Evolutionary conservation across 2,113 vertebrate species (phyloP).

Genomic region (Cinclus cinclus): DNA sequence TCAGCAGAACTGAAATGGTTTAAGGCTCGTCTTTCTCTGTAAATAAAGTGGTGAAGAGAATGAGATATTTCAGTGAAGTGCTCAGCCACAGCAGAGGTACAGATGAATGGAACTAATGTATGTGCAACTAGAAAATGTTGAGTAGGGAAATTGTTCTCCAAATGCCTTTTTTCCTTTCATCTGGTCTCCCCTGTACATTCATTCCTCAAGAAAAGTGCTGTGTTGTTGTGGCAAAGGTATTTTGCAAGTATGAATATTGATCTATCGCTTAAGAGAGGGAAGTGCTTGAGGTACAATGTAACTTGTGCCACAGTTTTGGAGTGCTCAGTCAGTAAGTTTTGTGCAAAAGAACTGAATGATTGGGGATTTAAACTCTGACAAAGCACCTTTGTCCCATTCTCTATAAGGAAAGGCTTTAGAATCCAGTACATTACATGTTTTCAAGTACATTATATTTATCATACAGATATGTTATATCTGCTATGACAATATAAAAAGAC

Average conservation of each 20-base stretch:
- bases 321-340: background rate
- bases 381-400: background rate
- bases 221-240: background rate
- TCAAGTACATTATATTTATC: background rate
- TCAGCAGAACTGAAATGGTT: conserved; percentile 31
- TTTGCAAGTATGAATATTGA: background rate
- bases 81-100: background rate
- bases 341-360: background rate
- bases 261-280: background rate
- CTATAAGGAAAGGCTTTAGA: background rate
- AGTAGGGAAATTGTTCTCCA: conserved; percentile 30
- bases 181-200: background rate
- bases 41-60: conserved; percentile 60
- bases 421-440: background rate
- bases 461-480: background rate
- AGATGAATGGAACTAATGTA: conserved; percentile 46
- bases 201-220: conserved; percentile 13
- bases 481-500: background rate
- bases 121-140: conserved; percentile 28
- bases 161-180: background rate
- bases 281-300: background rate
- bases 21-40: conserved; percentile 52
- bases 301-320: background rate
- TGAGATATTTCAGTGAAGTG: conserved; percentile 52
- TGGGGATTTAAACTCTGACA: background rate